Percentiles rank a stretch among this genome's conserved stretches.
phyloP scores from a whole-genome alignment of 2,797 vertebrate genomes.

The Rhodeus uyekii region DNA sequence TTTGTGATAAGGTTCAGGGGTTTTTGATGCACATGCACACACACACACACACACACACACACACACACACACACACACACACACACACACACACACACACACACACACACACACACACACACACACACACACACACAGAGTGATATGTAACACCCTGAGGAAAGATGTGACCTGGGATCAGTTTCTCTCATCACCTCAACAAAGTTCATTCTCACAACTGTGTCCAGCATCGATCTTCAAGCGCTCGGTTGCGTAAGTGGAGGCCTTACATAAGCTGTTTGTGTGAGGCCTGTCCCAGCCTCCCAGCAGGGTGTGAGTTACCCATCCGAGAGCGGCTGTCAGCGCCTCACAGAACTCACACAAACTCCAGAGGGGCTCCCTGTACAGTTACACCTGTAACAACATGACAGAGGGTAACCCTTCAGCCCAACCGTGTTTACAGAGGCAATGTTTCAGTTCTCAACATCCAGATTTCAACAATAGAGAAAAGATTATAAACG shows the following conservation, averaged over 20 bases:
- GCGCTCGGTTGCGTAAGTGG: slow-evolving; percentile 64
- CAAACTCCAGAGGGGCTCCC: slow-evolving; percentile 10
- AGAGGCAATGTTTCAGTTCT: not conserved
- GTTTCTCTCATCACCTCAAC: slow-evolving; percentile 22
- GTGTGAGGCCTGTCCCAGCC: not conserved
- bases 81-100: not conserved
- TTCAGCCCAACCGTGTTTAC: not conserved
- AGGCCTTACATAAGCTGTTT: slow-evolving; percentile 59
- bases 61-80: not conserved
- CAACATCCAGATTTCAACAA: not conserved
- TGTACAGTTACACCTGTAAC: slow-evolving; percentile 48
- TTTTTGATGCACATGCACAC: too few species aligned
- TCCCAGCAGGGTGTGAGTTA: not conserved
- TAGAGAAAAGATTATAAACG: not conserved
- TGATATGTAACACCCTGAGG: not conserved
- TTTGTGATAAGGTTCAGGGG: not conserved
- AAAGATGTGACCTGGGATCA: not conserved
- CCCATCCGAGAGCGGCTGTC: not conserved
- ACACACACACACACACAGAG: not conserved
- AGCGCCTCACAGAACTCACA: not conserved
- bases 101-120: not conserved
- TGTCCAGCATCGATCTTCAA: slow-evolving; percentile 63
- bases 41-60: not conserved
- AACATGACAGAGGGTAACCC: slow-evolving; percentile 45
- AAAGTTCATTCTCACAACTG: not conserved